Conservation (phyloP, 2,797 vertebrate genomes). For the Cuculus canorus region DNA sequence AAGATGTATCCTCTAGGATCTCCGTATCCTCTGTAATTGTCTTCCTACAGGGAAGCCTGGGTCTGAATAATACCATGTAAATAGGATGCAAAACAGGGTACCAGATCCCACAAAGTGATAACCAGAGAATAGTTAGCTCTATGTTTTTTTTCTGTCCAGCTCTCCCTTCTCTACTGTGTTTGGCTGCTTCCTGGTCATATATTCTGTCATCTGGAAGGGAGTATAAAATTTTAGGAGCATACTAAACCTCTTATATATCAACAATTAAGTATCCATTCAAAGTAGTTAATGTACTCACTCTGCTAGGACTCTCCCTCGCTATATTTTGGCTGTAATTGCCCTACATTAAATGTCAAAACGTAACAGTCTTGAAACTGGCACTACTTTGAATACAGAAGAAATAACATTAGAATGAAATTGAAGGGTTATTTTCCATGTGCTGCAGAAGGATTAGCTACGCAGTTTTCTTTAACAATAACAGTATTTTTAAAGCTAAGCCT, state of each 20-base stretch:
- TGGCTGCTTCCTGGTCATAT: not conserved
- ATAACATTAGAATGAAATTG: conserved; percentile 11
- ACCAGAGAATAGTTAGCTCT: not conserved
- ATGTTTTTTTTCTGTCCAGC: not conserved
- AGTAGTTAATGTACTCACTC: not conserved
- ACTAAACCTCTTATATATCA: not conserved
- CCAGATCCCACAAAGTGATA: not conserved
- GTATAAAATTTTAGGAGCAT: not conserved
- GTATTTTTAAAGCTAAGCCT: conserved; percentile 21
- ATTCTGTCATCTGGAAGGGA: not conserved
- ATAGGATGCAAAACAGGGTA: not conserved
- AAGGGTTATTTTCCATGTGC: conserved; percentile 17
- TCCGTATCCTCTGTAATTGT: not conserved
- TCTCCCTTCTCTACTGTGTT: not conserved
- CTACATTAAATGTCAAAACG: not conserved
- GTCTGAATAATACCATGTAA: not conserved
- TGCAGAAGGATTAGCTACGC: not conserved
- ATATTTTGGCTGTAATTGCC: not conserved
- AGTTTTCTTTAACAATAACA: conserved; percentile 11
- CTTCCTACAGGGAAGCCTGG: accelerated
- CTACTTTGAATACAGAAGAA: not conserved
- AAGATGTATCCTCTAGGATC: not conserved
- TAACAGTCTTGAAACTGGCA: not conserved
- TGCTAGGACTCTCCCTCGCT: not conserved
- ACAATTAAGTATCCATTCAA: not conserved